phyloP scores from a whole-genome alignment of 2,113 vertebrate species.

The Miniopterus natalensis region DNA sequence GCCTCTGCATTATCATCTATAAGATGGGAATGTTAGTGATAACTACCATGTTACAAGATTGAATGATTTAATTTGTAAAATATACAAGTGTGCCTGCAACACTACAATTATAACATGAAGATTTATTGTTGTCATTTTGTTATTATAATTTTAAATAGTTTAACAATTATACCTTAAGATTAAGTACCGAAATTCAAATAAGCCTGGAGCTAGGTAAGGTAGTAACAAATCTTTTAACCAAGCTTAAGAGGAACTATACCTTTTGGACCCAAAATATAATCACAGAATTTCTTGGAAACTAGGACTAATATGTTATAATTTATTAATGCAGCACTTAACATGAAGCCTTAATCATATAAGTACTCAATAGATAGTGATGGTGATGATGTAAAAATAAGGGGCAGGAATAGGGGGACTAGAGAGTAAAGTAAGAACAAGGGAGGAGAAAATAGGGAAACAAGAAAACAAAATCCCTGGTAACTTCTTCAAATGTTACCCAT shows the following conservation, averaged over 20 bases:
- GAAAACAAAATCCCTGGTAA: not conserved
- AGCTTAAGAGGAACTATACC: not conserved
- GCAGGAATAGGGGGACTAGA: not conserved
- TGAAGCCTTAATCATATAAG: not conserved
- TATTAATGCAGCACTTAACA: not conserved
- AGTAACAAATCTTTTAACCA: not conserved
- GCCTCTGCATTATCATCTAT: not conserved
- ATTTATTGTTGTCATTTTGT: not conserved
- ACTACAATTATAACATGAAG: not conserved
- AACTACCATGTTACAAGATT: not conserved
- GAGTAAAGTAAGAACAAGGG: fast-evolving
- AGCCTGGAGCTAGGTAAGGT: not conserved
- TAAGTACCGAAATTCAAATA: not conserved
- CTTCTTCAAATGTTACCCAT: not conserved
- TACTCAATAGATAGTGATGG: too few relatives aligned
- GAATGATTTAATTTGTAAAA: not conserved
- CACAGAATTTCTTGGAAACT: not conserved
- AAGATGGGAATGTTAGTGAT: not conserved
- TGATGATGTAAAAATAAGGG: not conserved
- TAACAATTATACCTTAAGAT: not conserved
- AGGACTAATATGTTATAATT: not conserved
- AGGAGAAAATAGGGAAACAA: too few relatives aligned
- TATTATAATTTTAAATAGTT: not conserved
- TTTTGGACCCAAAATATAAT: not conserved
- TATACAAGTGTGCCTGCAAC: not conserved